These are phyloP conservation scores for Coelopa pilipes DNA, from an alignment of 2,888 invertebrate genomes.

Conservation along the genomic window DNA sequence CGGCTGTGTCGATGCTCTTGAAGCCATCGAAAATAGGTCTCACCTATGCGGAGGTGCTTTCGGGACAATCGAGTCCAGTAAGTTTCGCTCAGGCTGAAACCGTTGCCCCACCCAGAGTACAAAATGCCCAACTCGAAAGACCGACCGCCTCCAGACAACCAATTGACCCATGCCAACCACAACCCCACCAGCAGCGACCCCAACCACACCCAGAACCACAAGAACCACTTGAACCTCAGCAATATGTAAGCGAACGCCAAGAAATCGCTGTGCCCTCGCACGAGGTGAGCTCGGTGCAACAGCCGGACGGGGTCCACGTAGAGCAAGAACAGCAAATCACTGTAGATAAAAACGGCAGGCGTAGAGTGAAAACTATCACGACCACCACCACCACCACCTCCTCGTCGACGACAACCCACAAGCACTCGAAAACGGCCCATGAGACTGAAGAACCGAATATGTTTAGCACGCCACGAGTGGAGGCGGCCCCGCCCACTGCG, in stretches of 20 bases:
- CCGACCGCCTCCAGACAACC: constrained; percentile 41
- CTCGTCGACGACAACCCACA: constrained; percentile 9
- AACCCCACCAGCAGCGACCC: constrained; percentile 43
- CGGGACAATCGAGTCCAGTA: constrained; percentile 70
- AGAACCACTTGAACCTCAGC: constrained; percentile 39
- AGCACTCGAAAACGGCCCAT: constrained; percentile 2
- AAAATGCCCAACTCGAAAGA: constrained; percentile 46
- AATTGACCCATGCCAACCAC: constrained; percentile 23
- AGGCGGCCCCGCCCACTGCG: background rate
- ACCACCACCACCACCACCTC: constrained; percentile 33
- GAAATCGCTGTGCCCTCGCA: constrained; percentile 30
- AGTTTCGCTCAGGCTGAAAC: constrained; percentile 51
- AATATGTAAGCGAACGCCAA: constrained; percentile 37
- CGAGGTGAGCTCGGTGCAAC: constrained; percentile 1
- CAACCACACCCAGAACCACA: constrained; percentile 37
- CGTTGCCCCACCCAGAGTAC: constrained; percentile 42
- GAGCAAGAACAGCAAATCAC: constrained; percentile 37
- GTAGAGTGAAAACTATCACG: constrained; percentile 38
- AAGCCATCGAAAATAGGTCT: constrained; percentile 66
- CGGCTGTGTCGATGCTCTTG: constrained; percentile 68
- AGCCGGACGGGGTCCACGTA: constrained; percentile 28
- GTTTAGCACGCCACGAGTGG: background rate
- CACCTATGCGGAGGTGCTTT: constrained; percentile 78
- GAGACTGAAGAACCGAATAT: constrained; percentile 4
- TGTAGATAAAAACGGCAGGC: constrained; percentile 37